These are phyloP conservation scores for Drosophila nebulosa DNA, from an alignment of 1,140 invertebrate genomes.

Conservation along the genomic window DNA sequence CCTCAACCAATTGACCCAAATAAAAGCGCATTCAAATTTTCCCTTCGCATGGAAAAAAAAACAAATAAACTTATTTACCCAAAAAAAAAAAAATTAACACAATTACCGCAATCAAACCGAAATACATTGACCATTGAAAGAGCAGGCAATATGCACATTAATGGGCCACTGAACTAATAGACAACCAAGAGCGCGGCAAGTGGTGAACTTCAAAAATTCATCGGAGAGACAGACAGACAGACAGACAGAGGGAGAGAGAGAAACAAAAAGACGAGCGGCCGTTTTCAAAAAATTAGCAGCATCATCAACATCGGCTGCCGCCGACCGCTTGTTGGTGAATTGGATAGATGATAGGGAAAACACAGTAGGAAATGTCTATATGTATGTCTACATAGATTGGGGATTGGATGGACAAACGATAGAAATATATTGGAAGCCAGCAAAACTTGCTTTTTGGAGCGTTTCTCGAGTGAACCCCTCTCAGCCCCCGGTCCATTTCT, in stretches of 20 bases:
- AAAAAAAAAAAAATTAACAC: conserved; percentile 63
- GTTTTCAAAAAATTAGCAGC: conserved; percentile 67
- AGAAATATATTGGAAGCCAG: conserved; percentile 19
- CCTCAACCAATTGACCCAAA: conserved; percentile 44
- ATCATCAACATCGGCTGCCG: conserved; percentile 45
- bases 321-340: conserved; percentile 4
- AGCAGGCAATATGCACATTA: conserved; percentile 67
- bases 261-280: conserved; percentile 5
- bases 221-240: neutral
- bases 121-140: conserved; percentile 28
- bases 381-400: conserved; percentile 27
- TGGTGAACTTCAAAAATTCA: conserved; percentile 57
- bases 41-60: conserved; percentile 3
- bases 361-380: conserved; percentile 42
- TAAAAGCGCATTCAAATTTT: conserved; percentile 9
- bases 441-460: conserved; percentile 38
- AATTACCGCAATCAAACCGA: conserved; percentile 66
- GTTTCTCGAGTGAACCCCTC: conserved; percentile 57
- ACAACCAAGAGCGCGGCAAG: conserved; percentile 38
- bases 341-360: conserved; percentile 45
- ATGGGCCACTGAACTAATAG: conserved; percentile 76
- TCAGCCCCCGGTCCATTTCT: neutral
- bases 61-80: conserved; percentile 52
- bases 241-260: too few species aligned
- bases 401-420: conserved; percentile 22